phyloP scores from a whole-genome alignment of 1,140 invertebrate species.

The Mactra quadrangularis region DNA sequence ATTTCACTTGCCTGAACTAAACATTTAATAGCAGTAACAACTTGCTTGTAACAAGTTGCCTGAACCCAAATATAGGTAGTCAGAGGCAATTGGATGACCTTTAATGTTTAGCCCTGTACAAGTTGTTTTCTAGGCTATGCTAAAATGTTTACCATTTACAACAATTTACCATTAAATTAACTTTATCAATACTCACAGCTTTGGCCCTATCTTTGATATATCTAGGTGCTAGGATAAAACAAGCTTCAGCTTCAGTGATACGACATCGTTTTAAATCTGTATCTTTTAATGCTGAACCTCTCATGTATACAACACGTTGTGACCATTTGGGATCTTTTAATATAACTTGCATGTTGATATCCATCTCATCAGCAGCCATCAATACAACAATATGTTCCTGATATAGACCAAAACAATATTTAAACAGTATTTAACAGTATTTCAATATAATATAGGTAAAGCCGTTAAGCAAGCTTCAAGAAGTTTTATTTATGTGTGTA shows the following conservation, averaged over 20 bases:
- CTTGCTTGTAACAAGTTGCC: no score
- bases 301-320: conserved; percentile 98
- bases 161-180: no score
- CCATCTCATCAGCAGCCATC: conserved; percentile 97
- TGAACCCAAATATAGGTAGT: no score
- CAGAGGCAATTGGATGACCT: neutral
- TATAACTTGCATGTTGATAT: conserved; percentile 98
- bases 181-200: conserved; percentile 88
- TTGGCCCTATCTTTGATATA: conserved; percentile 97
- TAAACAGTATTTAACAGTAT: no score
- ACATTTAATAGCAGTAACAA: no score
- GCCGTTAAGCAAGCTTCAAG: no score
- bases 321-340: conserved; percentile 99
- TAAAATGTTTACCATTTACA: no score
- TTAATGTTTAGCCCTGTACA: no score
- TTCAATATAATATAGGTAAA: no score
- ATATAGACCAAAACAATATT: conserved; percentile 44
- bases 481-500: no score
- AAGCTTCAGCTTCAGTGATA: conserved; percentile 93
- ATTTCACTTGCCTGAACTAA: no score
- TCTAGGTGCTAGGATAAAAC: conserved; percentile 96
- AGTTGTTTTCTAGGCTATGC: no score
- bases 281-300: conserved; percentile 97
- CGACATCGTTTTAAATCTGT: conserved; percentile 94
- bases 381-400: conserved; percentile 98